These are phyloP conservation scores for Myrmecophaga tridactyla DNA, from an alignment of 2,113 vertebrate species.

Conservation along the genomic window DNA sequence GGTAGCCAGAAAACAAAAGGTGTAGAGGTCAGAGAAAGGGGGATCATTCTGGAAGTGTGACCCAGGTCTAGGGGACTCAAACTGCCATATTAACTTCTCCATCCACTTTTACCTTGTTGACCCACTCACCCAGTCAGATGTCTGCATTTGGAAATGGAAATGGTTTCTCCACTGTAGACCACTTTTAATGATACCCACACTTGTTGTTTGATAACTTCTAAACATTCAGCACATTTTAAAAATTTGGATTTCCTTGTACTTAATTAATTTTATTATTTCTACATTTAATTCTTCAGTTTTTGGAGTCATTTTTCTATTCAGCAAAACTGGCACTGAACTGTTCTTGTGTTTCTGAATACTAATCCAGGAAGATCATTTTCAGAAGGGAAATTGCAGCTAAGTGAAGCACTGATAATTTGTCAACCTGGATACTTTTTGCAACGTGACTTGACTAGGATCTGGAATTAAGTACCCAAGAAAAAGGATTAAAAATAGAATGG, in stretches of 20 bases:
- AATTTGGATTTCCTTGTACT: not conserved
- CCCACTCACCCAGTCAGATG: no score
- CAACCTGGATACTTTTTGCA: conserved; percentile 34
- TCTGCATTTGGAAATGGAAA: no score
- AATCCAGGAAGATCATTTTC: conserved; percentile 20
- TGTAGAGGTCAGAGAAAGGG: no score
- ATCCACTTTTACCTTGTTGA: no score
- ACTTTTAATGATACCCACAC: not conserved
- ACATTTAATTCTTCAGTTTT: conserved; percentile 12
- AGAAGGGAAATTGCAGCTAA: conserved; percentile 48
- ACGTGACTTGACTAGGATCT: conserved; percentile 50
- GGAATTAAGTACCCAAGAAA: conserved; percentile 37
- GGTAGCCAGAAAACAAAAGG: no score
- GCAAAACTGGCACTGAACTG: not conserved
- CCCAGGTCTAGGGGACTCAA: no score
- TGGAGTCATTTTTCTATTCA: not conserved
- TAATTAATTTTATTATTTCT: conserved; percentile 13
- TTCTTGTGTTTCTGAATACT: conserved; percentile 30
- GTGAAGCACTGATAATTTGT: conserved; percentile 51
- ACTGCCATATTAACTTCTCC: no score
- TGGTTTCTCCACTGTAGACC: not conserved
- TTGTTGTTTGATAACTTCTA: conserved; percentile 23
- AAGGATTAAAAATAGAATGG: conserved; percentile 62
- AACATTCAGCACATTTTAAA: not conserved
- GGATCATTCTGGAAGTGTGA: no score